These are phyloP conservation scores for Knipowitschia caucasica DNA, from an alignment of 2,797 vertebrate genomes.

Conservation along the genomic window DNA sequence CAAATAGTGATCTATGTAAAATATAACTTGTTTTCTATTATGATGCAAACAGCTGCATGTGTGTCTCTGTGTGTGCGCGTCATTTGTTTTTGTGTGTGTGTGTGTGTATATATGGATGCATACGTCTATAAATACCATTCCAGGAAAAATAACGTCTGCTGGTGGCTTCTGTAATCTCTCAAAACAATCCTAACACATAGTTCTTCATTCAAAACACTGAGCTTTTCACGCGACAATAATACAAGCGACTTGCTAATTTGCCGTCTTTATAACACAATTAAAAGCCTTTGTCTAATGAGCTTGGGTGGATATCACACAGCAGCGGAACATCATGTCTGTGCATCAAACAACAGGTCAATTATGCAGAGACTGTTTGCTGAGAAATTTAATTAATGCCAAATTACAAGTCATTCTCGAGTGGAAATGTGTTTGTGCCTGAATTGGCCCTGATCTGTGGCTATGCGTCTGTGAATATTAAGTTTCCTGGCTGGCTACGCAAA, in stretches of 20 bases:
- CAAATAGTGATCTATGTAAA: too few relatives aligned
- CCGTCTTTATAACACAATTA: constrained; percentile 5
- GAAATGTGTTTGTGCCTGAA: constrained; percentile 9
- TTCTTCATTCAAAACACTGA: not conserved
- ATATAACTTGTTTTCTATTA: too few relatives aligned
- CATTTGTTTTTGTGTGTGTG: too few relatives aligned
- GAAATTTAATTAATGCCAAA: constrained; percentile 4
- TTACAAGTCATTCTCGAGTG: not conserved
- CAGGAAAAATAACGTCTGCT: not conserved
- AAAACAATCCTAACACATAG: not conserved
- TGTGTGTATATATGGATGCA: too few relatives aligned
- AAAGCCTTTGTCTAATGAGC: not conserved
- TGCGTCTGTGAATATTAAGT: constrained; percentile 14
- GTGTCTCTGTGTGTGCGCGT: too few relatives aligned
- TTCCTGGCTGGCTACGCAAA: constrained; percentile 29
- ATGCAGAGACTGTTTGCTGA: constrained; percentile 1
- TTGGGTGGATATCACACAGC: not conserved
- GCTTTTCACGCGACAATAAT: not conserved
- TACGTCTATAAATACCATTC: too few relatives aligned
- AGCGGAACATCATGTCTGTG: not conserved
- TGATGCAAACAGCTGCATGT: too few relatives aligned
- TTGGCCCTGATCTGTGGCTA: not conserved
- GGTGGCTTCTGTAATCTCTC: not conserved
- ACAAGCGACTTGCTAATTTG: constrained; percentile 5
- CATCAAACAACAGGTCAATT: constrained; percentile 6